These are phyloP conservation scores for Bucorvus abyssinicus DNA, from an alignment of 2,797 vertebrate genomes.

Conservation along the genomic window DNA sequence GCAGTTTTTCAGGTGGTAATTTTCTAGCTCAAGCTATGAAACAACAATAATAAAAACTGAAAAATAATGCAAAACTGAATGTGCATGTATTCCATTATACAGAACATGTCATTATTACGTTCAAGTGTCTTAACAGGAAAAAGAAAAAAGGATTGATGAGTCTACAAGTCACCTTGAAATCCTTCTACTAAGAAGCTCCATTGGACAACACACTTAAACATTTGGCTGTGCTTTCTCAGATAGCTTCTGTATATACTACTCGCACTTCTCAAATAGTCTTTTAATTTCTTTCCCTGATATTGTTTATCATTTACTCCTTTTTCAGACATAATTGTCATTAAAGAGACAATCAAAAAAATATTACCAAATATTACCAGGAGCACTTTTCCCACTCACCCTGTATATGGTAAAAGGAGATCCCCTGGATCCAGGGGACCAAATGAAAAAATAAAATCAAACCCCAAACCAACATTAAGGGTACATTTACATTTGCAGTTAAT, in stretches of 20 bases:
- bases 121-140: background rate
- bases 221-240: background rate
- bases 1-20: constrained; percentile 85
- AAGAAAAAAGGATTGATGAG: background rate
- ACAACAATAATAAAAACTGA: constrained; percentile 18
- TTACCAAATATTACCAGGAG: background rate
- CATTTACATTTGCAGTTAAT: background rate
- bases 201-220: background rate
- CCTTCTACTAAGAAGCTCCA: background rate
- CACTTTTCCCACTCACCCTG: background rate
- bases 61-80: background rate
- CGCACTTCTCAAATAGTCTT: background rate
- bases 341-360: background rate
- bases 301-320: background rate
- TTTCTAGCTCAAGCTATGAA: constrained; percentile 90
- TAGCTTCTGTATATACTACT: background rate
- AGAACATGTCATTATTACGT: background rate
- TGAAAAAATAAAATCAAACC: background rate
- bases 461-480: background rate
- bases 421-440: background rate
- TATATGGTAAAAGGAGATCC: background rate
- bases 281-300: background rate
- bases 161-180: background rate
- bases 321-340: background rate
- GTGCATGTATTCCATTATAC: background rate